A percentile compares a stretch with the other conserved stretches of the same genome.
Evolutionary conservation across 2,888 invertebrate species (phyloP).

Genomic region (Sipha maydis): DNA sequence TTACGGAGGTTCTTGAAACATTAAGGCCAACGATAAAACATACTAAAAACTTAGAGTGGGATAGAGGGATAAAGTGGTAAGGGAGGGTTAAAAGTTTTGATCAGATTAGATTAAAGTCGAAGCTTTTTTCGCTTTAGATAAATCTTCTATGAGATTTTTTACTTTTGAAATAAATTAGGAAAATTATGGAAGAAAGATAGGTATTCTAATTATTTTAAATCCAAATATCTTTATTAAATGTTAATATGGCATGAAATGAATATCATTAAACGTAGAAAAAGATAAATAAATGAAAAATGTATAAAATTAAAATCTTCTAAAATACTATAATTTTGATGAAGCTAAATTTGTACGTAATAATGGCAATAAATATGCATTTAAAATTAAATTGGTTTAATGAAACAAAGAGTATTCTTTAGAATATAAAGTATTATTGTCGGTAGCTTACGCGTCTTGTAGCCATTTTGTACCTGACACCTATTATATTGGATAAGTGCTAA

Average conservation of each 20-base stretch:
- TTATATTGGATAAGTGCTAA: conserved; percentile 13
- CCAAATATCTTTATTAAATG: too few relatives aligned
- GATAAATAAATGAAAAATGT: neutral
- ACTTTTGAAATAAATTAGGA: neutral
- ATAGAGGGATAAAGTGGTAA: neutral
- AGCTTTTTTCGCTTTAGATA: conserved; percentile 4
- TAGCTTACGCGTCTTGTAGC: neutral
- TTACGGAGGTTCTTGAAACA: neutral
- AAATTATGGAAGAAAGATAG: neutral
- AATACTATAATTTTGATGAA: neutral
- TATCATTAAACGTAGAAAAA: too few relatives aligned
- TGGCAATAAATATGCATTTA: neutral
- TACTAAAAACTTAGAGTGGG: neutral
- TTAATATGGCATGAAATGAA: too few relatives aligned
- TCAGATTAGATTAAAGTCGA: conserved; percentile 11
- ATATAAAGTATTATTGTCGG: neutral
- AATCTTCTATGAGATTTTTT: neutral
- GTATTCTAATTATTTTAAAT: too few relatives aligned
- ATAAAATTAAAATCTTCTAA: neutral
- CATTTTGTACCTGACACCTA: conserved; percentile 32
- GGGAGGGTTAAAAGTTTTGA: conserved; percentile 6
- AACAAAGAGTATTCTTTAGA: neutral
- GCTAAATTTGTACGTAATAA: neutral
- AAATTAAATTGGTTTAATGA: neutral
- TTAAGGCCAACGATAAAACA: neutral